A percentile compares a stretch with the other conserved stretches of the same genome.
Evolutionary conservation across 2,113 vertebrate species (phyloP).

Genomic region (Microtus pennsylvanicus): DNA sequence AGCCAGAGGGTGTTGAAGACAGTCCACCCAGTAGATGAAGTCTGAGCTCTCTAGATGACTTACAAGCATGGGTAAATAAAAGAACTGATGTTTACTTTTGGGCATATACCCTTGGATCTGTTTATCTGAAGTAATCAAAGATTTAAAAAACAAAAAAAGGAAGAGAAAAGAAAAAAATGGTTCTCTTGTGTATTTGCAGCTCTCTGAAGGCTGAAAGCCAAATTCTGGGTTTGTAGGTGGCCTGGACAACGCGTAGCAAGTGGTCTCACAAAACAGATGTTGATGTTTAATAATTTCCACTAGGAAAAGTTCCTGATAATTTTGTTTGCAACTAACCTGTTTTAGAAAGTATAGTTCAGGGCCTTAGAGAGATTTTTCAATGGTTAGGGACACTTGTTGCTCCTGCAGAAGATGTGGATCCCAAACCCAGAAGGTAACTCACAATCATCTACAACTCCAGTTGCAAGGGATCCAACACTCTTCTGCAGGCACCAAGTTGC

Average conservation of each 20-base stretch:
- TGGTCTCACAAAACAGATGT: neutral
- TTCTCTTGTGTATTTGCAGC: neutral
- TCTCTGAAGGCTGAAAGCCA: neutral
- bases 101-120: slow-evolving; percentile 7
- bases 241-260: neutral
- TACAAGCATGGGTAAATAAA: neutral
- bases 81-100: slow-evolving; percentile 45
- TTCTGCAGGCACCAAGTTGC: neutral
- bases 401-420: neutral
- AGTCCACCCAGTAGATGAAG: neutral
- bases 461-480: neutral
- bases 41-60: neutral
- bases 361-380: neutral
- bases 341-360: slow-evolving; percentile 48
- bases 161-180: neutral
- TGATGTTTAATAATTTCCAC: slow-evolving; percentile 34
- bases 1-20: too few relatives aligned
- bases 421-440: neutral
- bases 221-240: neutral
- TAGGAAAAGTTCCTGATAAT: slow-evolving; percentile 35
- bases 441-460: neutral
- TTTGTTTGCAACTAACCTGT: slow-evolving; percentile 37
- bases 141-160: neutral
- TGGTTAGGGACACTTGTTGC: neutral
- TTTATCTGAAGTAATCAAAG: slow-evolving; percentile 48